Base-by-base conservation (phyloP, 2,797 vertebrate species). In the Poeciliopsis turneri region DNA sequence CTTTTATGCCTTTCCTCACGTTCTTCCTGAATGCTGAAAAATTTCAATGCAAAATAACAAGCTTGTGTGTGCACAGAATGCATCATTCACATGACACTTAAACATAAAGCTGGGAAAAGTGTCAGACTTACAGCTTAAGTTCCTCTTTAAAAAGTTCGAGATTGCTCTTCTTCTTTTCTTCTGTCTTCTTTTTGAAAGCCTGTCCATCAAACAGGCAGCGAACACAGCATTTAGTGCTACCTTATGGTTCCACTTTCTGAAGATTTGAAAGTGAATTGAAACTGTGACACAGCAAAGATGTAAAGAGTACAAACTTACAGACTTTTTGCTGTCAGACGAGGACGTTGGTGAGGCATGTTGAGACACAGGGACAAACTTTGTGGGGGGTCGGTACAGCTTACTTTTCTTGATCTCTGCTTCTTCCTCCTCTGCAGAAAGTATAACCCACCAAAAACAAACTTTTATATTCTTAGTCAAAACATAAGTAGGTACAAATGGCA, bases 101-200 rank as follows among this genome's bases (percentile, higher is more conserved):
- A 70, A 47, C 36, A 66, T 28, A 3, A 59, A 20, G 43, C 64
- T 51, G 4, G 10, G 28, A 25, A n/a, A 68, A 15, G 41, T 33
- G 1, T 33, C 25, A 61, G 5, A 93, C 95, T 86, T 85, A 97
- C 96, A 96, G 92, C 81, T 97, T 97, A 28, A 97, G 92, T 77
- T 97, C 96, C 82, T 97, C 96, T 92, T 97, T 97, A 80, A 97
- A 97, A 23, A 96, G 92, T 84, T 97, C 96, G 0, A 97, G 92
- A 80, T 97, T 97, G 73, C 96, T 97, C 92, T 96, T 96, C 91
- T 96, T 96, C 92, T 96, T 97, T 77, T 95, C 96, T 5, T 97
- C 96, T 0, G 92, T 46, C 85, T 93, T 96, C 88, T 88, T 96
- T 90, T 96, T 96, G 83, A 88, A 88, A 2, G 85, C 53, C 96